Evolutionary conservation across 2,797 vertebrate genomes (phyloP).

Genomic region (Pitangus sulphuratus): DNA sequence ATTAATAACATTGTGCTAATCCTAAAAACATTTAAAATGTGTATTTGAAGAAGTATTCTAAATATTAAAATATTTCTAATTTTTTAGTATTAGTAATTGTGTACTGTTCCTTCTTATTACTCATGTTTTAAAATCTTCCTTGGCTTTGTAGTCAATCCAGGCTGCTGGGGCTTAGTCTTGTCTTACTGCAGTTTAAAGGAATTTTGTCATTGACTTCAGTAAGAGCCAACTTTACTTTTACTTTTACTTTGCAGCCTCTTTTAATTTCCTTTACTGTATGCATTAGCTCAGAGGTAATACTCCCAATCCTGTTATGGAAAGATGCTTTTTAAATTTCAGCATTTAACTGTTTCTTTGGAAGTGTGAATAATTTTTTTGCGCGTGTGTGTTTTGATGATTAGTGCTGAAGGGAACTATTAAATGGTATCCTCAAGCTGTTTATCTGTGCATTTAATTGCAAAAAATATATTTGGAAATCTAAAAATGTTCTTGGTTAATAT

Average conservation of each 20-base stretch:
- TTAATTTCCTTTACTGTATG: constrained; percentile 18
- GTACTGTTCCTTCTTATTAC: background rate
- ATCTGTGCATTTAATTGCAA: background rate
- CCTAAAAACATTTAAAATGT: background rate
- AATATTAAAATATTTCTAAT: background rate
- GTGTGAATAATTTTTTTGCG: background rate
- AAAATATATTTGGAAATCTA: background rate
- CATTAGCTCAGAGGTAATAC: background rate
- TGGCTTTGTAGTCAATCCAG: constrained; percentile 22
- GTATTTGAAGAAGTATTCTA: background rate
- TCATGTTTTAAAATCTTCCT: background rate
- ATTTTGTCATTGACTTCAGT: constrained; percentile 16
- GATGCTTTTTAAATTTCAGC: background rate
- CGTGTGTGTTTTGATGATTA: background rate
- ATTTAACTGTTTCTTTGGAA: background rate
- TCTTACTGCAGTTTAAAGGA: constrained; percentile 5
- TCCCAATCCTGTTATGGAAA: background rate
- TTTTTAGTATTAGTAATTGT: background rate
- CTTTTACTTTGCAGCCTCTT: constrained; percentile 43
- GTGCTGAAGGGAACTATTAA: background rate
- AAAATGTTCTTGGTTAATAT: background rate
- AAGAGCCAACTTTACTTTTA: constrained; percentile 9
- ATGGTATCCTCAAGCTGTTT: background rate
- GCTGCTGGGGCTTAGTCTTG: background rate
- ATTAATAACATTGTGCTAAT: background rate